Conservation (phyloP, 1,140 invertebrate species). For the Tetraneura akinire region DNA sequence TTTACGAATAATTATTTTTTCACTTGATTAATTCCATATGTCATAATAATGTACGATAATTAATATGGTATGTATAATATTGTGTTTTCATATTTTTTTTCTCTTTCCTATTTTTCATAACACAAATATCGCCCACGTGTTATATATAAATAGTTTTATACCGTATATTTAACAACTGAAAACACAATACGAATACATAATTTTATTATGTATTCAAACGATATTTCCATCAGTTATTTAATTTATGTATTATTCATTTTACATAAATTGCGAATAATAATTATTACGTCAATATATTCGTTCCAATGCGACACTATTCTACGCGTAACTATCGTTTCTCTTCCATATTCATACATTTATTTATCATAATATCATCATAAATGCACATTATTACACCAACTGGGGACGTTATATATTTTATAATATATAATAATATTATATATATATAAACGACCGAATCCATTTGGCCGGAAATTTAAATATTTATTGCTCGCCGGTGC, state of each 20-base stretch:
- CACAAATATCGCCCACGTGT: no score
- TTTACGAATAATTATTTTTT: no score
- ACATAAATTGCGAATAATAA: slow-evolving; percentile 6
- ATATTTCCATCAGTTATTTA: neutral
- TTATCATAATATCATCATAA: neutral
- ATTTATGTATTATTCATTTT: no score
- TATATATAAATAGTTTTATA: no score
- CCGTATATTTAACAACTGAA: no score
- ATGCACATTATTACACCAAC: neutral
- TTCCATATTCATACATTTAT: neutral
- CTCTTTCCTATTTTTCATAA: no score
- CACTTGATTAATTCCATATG: no score
- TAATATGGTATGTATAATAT: no score
- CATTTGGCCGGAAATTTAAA: slow-evolving; percentile 40
- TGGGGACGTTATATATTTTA: slow-evolving; percentile 11
- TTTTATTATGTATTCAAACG: neutral
- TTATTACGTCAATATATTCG: neutral
- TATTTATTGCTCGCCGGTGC: slow-evolving; percentile 3
- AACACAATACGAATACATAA: neutral
- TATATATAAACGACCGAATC: slow-evolving; percentile 1
- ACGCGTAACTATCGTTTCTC: neutral
- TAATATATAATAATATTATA: neutral
- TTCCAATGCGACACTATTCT: neutral
- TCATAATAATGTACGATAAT: no score
- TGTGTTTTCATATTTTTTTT: no score